Evolutionary conservation across 2,113 vertebrate species (phyloP).

Genomic region (Sylvicapra grimmia): DNA sequence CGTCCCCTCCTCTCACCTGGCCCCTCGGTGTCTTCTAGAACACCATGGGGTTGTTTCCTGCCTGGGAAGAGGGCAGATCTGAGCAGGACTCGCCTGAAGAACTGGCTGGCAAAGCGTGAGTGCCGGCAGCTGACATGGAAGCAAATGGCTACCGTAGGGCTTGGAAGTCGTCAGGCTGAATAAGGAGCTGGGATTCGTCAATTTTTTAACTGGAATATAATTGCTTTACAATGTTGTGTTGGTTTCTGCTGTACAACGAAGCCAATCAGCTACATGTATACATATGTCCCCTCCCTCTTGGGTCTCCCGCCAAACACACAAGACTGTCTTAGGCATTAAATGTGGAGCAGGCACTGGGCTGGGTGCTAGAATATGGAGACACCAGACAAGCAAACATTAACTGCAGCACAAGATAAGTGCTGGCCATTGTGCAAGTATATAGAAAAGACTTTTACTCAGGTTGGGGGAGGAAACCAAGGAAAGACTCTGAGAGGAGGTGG

Average conservation of each 20-base stretch:
- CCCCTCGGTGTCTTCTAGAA: not conserved
- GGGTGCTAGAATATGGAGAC: not conserved
- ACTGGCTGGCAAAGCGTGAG: not conserved
- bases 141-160: not conserved
- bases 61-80: not conserved
- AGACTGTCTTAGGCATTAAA: not conserved
- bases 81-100: not conserved
- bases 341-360: not conserved
- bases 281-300: not conserved
- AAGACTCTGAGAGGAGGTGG: not conserved
- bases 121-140: fast-evolving
- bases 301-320: not conserved
- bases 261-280: not conserved
- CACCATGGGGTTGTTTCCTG: not conserved
- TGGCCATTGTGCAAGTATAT: not conserved
- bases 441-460: not conserved
- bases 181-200: not conserved
- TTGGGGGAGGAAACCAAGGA: not conserved
- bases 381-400: not conserved
- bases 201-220: not conserved
- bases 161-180: fast-evolving
- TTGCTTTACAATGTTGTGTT: not conserved
- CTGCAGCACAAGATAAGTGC: not conserved
- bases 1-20: not conserved
- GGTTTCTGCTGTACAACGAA: not conserved